Conservation (phyloP, 2,888 invertebrate genomes). For the Crocallis elinguaria region DNA sequence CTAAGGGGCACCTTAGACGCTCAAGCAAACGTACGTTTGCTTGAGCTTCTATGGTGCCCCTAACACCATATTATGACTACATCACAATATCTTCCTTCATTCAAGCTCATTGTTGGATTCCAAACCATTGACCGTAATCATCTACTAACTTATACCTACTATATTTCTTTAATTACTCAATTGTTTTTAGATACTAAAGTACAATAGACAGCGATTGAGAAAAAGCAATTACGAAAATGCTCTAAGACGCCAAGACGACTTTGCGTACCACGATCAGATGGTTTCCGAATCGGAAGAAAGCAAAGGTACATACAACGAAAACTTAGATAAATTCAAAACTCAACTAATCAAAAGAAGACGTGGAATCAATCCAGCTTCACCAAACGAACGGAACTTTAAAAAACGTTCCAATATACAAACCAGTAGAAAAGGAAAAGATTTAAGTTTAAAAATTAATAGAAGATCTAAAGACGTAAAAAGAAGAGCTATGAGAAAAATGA, state of each 20-base stretch:
- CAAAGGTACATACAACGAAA: constrained; percentile 43
- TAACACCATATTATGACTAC: too few relatives aligned
- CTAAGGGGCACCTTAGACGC: too few relatives aligned
- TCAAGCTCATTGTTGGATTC: too few relatives aligned
- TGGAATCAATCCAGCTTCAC: too few relatives aligned
- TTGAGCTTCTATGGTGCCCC: too few relatives aligned
- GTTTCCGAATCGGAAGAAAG: constrained; percentile 24
- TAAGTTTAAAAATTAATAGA: neutral
- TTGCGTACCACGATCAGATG: constrained; percentile 48
- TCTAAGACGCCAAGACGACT: constrained; percentile 28
- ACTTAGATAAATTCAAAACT: constrained; percentile 13
- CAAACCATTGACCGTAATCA: too few relatives aligned
- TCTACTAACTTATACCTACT: too few relatives aligned
- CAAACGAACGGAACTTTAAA: too few relatives aligned
- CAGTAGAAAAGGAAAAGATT: neutral
- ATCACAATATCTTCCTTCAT: too few relatives aligned
- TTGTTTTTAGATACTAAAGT: constrained; percentile 3
- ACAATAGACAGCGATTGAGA: neutral
- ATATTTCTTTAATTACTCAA: neutral
- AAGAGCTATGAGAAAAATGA: constrained; percentile 15
- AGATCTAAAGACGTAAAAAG: neutral
- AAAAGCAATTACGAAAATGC: neutral
- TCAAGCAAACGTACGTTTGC: too few relatives aligned
- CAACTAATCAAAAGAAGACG: neutral
- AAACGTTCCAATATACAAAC: too few relatives aligned